Base-by-base conservation (phyloP, 2,888 invertebrate genomes). In the Pegoplata infirma region DNA sequence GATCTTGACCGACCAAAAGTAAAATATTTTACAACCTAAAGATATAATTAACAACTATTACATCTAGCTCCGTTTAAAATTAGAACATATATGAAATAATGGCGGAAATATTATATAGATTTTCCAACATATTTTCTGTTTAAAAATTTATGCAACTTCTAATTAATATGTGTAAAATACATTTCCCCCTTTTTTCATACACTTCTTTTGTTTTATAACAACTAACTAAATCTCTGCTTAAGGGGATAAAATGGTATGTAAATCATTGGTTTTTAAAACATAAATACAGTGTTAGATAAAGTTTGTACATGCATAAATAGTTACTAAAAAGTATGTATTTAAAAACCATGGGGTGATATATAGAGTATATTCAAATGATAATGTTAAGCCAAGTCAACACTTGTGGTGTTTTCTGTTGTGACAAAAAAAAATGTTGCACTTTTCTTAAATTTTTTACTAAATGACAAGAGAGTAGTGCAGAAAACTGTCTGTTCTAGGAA, bases 131-230 rank as follows among this genome's bases (percentile, higher is more conserved):
- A 10, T 40, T 47, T 47, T 47, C 12, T 36, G 12, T 46, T 17
- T 4, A 25, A 16, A 12, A 46, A 12, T 59, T 46, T n/a, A n/a
- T 59, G n/a, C n/a, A 63, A 21, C 21, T 21, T 32, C 51, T 63
- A 63, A 63, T 36, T 63, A 49, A 23, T 32, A 49, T 49, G 63
- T 63, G 21, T 47, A 63, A 61, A n/a, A 49, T 36, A 17, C 46
- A 25, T 40, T 58, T 36, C 36, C 10, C 19, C 17, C 10, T 32
- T 55, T 36, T 16, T 28, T 53, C 7, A 36, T 21, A 2, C 3
- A 36, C n/a, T 14, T 14, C 32, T 32, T 49, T 49, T 21, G 16
- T 44, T 49, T n/a, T 17, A 14, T 40, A 5, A n/a, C 28, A 61
- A 59, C 36, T 40, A n/a, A 47, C 28, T n/a, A 47, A 61, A 61